Conservation (phyloP, 2,113 vertebrate genomes). For the Coptodon rendalli region DNA sequence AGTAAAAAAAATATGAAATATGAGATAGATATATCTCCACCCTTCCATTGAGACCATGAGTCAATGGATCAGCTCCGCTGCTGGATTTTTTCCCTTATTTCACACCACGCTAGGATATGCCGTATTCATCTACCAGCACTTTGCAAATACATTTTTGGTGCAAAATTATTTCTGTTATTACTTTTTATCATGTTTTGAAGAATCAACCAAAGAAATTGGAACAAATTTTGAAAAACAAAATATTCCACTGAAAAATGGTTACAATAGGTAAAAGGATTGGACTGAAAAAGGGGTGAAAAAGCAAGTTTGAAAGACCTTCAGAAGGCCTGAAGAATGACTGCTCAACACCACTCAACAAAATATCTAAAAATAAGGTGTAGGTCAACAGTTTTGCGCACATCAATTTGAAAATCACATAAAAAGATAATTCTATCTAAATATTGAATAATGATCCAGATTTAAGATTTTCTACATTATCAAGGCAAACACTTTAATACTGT, state of each 20-base stretch:
- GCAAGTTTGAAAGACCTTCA: not conserved
- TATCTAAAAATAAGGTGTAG: rapidly evolving
- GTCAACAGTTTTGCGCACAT: not conserved
- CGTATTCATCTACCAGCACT: not conserved
- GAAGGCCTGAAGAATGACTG: not conserved
- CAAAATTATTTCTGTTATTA: rapidly evolving
- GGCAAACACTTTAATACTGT: not conserved
- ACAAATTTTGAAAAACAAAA: rapidly evolving
- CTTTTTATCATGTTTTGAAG: not conserved
- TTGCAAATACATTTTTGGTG: not conserved
- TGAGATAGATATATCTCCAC: not conserved
- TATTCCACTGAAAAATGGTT: not conserved
- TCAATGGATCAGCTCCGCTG: not conserved
- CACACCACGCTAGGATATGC: not conserved
- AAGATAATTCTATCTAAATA: not conserved
- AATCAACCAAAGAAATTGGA: not conserved
- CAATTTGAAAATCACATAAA: not conserved
- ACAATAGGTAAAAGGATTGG: not conserved
- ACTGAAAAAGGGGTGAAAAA: not conserved
- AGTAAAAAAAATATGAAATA: not conserved
- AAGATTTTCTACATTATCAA: not conserved
- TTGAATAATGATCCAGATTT: not conserved
- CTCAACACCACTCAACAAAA: not conserved
- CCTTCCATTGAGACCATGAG: not conserved
- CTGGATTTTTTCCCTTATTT: not conserved